Conservation (phyloP, 92 coral and sea anemone species). For the Galaxea fascicularis region DNA sequence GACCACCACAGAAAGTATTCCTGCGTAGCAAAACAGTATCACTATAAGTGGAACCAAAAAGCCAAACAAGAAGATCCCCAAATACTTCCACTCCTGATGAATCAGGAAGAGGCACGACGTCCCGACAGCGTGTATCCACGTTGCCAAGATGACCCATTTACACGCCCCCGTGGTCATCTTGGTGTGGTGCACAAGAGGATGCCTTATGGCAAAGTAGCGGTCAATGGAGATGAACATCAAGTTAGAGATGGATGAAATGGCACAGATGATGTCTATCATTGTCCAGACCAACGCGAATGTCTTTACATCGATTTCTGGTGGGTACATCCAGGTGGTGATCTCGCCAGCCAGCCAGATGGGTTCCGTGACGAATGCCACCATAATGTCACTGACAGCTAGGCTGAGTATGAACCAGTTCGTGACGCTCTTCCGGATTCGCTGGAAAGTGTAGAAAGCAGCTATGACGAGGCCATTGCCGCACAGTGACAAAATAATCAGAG, state of each 20-base stretch:
- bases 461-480: constrained; percentile 91
- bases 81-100: constrained; percentile 69
- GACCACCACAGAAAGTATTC: constrained; percentile 84
- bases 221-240: constrained; percentile 93
- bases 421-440: constrained; percentile 85
- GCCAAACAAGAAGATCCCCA: constrained; percentile 73
- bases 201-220: constrained; percentile 92
- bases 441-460: constrained; percentile 84
- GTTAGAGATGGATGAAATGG: constrained; percentile 90
- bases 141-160: constrained; percentile 75
- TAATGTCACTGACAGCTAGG: constrained; percentile 88
- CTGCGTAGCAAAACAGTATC: constrained; percentile 84
- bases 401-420: constrained; percentile 96
- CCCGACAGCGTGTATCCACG: constrained; percentile 85
- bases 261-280: constrained; percentile 88
- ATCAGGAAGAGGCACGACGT: constrained; percentile 72
- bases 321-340: constrained; percentile 79
- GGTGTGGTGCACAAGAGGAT: constrained; percentile 94
- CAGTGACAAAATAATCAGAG: constrained; percentile 82
- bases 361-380: constrained; percentile 92
- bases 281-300: constrained; percentile 69
- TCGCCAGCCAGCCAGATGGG: constrained; percentile 97
- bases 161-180: constrained; percentile 89
- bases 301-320: constrained; percentile 63
- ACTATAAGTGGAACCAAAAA: constrained; percentile 86